Base-by-base conservation (phyloP, 2,797 vertebrate species). In the Dendrocincla tyrannina region DNA sequence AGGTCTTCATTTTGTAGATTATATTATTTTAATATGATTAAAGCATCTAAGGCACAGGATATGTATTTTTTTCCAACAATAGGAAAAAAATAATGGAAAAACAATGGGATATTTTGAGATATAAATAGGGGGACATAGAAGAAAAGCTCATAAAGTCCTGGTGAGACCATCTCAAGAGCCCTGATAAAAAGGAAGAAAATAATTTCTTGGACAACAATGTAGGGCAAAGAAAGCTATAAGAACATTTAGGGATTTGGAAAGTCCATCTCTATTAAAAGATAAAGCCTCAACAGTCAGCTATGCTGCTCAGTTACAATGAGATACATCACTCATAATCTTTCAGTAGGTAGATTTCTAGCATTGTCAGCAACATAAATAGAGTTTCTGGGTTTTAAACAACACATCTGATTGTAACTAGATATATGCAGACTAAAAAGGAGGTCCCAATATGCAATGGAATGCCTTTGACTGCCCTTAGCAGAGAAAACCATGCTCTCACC, bases 1-100 rank as follows among this genome's bases (percentile, higher is more conserved):
- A 89, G 33, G 91, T 89, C 91, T 92, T 96, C 59, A 81, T 96
- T 94, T 91, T 96, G 24, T 67, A 92, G 66, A 84, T 78, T 81
- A 50, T 52, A 84, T 86, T 92, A 73, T 94, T 95, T 94, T 89
- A 93, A 85, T 91, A 81, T n/a, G 73, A 93, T 94, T 94, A 96
- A 94, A 88, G 39, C 42, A 94, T 89, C 76, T 83, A 93, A 78
- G 37, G 22, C 60, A 88, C 33, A 69, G 55, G 37, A 72, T 68
- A 76, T 25, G 13, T 69, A 23, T 35, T 85, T 89, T 85, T 92
- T 52, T 46, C 42, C 69, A 23, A 91, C 42, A 94, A 72, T 17
- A 23, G 20, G 28, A 56, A 73, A 73, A 70, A 73, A 70, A 68
- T 10, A 78, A 39, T 28, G 17, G 46, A 19, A 14, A 60, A 42